Conservation (phyloP, 1,140 invertebrate species). For the Popillia japonica region DNA sequence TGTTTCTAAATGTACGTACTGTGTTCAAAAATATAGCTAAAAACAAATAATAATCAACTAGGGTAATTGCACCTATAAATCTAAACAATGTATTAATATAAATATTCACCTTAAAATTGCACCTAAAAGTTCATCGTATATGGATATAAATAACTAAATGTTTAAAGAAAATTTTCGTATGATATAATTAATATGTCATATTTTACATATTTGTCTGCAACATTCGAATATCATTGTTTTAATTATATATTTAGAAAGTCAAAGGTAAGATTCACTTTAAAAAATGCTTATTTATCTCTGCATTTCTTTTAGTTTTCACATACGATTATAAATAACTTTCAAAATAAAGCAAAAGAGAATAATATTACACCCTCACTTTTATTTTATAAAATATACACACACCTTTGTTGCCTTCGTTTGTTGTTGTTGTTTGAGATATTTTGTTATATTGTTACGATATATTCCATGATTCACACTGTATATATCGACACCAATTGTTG, state of each 20-base stretch:
- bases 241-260: background rate
- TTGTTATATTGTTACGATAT: constrained; percentile 24
- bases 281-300: background rate
- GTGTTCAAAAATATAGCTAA: background rate
- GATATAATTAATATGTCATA: background rate
- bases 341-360: background rate
- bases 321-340: background rate
- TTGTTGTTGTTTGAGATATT: constrained; percentile 15
- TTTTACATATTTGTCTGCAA: background rate
- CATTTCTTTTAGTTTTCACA: background rate
- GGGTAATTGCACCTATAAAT: background rate
- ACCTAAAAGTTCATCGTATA: background rate
- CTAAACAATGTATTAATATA: constrained; percentile 6
- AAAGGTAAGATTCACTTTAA: constrained; percentile 5
- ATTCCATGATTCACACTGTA: constrained; percentile 22
- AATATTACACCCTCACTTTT: constrained; percentile 32
- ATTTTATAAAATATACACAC: background rate
- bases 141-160: background rate
- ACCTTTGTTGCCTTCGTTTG: constrained; percentile 4
- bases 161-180: background rate
- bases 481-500: constrained; percentile 17
- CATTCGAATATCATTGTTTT: constrained; percentile 31
- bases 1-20: background rate
- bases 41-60: background rate
- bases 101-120: background rate